Percentiles rank a stretch among this genome's conserved stretches.
Evolutionary conservation across 2,113 vertebrate genomes (phyloP).

Genomic region (Leuciscus idus): DNA sequence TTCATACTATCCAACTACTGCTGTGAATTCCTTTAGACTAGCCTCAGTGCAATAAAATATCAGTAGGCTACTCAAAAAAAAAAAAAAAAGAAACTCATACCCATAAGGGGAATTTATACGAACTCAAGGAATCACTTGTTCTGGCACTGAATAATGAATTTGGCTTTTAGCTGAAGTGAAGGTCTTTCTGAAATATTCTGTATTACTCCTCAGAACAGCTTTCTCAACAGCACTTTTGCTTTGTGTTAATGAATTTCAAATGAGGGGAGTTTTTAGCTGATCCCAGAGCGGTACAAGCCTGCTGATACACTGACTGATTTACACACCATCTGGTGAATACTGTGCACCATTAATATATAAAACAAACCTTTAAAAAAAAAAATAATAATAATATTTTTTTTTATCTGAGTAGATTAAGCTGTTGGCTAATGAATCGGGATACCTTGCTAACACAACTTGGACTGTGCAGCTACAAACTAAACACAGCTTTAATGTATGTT

Average conservation of each 20-base stretch:
- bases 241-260: background rate
- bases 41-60: conserved; percentile 44
- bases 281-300: background rate
- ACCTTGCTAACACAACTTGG: conserved; percentile 20
- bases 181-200: conserved; percentile 39
- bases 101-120: conserved; percentile 36
- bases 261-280: background rate
- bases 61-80: conserved; percentile 45
- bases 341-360: conserved; percentile 1
- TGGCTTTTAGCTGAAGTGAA: conserved; percentile 36
- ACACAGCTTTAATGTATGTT: conserved; percentile 19
- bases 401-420: background rate
- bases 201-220: conserved; percentile 31
- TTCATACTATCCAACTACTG: conserved; percentile 18
- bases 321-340: conserved; percentile 8
- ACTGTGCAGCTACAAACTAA: conserved; percentile 2
- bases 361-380: conserved; percentile 3
- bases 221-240: conserved; percentile 18
- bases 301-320: background rate
- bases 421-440: background rate
- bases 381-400: too few species aligned
- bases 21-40: conserved; percentile 28
- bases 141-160: conserved; percentile 51
- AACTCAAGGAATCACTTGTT: conserved; percentile 26
- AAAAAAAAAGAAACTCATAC: conserved; percentile 53